Percentiles rank a stretch among this genome's conserved stretches.
phyloP scores from a whole-genome alignment of 1,140 invertebrate species.

The Drosophila watanabei region DNA sequence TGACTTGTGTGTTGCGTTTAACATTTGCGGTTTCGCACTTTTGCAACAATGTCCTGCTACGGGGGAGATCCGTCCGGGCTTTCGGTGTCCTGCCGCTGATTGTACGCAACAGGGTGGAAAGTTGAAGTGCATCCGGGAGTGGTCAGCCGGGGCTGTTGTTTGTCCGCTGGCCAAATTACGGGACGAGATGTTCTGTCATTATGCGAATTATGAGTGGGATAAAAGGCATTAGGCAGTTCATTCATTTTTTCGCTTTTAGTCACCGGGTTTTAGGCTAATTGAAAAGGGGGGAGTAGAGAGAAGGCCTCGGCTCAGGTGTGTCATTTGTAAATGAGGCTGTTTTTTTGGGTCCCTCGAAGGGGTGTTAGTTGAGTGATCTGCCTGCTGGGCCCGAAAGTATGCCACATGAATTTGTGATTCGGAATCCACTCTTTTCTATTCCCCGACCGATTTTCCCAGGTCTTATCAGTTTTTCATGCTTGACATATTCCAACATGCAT shows the following conservation, averaged over 20 bases:
- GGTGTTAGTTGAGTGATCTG: slow-evolving; percentile 8
- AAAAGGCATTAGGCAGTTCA: slow-evolving; percentile 83
- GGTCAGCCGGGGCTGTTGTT: slow-evolving; percentile 68
- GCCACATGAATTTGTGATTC: slow-evolving; percentile 23
- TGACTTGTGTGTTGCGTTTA: slow-evolving; percentile 83
- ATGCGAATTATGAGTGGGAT: slow-evolving; percentile 83
- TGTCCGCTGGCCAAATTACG: slow-evolving; percentile 61
- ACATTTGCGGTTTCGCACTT: slow-evolving; percentile 85
- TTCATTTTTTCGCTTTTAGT: slow-evolving; percentile 44
- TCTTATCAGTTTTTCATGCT: slow-evolving; percentile 77
- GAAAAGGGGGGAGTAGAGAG: slow-evolving; percentile 43
- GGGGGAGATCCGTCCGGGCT: slow-evolving; percentile 15
- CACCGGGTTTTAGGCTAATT: slow-evolving; percentile 80
- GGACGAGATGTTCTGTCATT: slow-evolving; percentile 69
- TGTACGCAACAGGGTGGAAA: slow-evolving; percentile 85
- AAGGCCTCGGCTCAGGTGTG: slow-evolving; percentile 35
- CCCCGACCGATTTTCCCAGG: slow-evolving; percentile 6
- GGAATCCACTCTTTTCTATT: not conserved
- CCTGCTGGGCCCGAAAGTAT: slow-evolving; percentile 29
- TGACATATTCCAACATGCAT: slow-evolving; percentile 72
- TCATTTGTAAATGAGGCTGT: slow-evolving; percentile 66
- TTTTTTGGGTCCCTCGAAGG: not conserved
- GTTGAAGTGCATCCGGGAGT: slow-evolving; percentile 83
- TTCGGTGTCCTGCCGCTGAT: slow-evolving; percentile 48
- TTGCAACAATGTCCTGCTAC: slow-evolving; percentile 75